Conservation (phyloP, 2,797 vertebrate genomes). For the Aplochiton taeniatus region DNA sequence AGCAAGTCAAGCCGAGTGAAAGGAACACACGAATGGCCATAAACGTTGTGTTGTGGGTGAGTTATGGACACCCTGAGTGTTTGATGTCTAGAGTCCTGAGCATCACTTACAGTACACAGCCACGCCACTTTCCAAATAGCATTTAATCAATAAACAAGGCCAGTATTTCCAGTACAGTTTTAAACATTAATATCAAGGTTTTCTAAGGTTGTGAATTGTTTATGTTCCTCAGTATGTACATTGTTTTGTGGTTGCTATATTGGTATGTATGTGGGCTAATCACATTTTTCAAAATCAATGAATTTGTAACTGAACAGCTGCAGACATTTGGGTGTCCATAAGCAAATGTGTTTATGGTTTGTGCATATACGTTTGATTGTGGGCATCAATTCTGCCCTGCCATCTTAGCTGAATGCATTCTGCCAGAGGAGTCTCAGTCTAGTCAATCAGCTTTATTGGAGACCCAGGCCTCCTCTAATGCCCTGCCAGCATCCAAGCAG, state of each 20-base stretch:
- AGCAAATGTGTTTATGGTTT: neutral
- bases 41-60: conserved; percentile 49
- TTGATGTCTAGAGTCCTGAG: conserved; percentile 50
- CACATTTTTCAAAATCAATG: too few relatives aligned
- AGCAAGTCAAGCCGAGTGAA: neutral
- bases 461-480: neutral
- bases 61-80: conserved; percentile 46
- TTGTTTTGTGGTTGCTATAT: too few relatives aligned
- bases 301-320: too few relatives aligned
- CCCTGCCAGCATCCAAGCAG: neutral
- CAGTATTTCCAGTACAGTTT: neutral
- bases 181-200: too few relatives aligned
- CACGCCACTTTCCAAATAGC: conserved; percentile 39
- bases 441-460: neutral
- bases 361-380: neutral
- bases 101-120: conserved; percentile 35
- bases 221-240: too few relatives aligned
- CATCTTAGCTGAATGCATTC: neutral
- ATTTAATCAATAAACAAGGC: conserved; percentile 47
- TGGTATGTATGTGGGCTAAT: too few relatives aligned
- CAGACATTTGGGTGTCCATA: too few relatives aligned
- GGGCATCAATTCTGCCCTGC: neutral
- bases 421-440: neutral
- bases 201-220: too few relatives aligned
- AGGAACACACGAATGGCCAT: conserved; percentile 44